A percentile compares a stretch with the other conserved stretches of the same genome.
Conservation (phyloP, 2,888 invertebrate genomes). For the Sphaerophoria taeniata region DNA sequence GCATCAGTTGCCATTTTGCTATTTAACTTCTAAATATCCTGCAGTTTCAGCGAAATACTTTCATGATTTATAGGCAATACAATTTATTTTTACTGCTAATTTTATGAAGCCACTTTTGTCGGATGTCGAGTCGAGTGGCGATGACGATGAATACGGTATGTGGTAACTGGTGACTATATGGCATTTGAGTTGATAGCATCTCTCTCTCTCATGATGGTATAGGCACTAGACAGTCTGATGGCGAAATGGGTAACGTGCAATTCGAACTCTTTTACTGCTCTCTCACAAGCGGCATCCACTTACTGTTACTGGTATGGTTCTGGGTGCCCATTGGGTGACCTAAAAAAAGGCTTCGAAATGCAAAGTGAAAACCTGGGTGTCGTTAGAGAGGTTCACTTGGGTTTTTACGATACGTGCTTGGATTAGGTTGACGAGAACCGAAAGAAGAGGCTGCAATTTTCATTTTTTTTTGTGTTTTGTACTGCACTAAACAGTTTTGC, state of each 20-base stretch:
- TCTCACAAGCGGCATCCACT: not conserved
- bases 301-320: too few species aligned
- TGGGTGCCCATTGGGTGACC: slow-evolving; percentile 13
- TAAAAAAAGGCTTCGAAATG: slow-evolving; percentile 46
- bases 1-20: not conserved
- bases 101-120: slow-evolving; percentile 59
- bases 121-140: not conserved
- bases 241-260: not conserved
- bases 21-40: slow-evolving; percentile 40
- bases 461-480: not conserved
- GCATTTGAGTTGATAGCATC: not conserved
- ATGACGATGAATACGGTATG: not conserved
- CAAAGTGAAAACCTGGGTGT: slow-evolving; percentile 38
- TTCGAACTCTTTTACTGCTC: slow-evolving; percentile 28
- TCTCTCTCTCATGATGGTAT: not conserved
- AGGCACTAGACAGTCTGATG: not conserved
- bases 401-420: slow-evolving; percentile 49
- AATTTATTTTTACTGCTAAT: slow-evolving; percentile 65
- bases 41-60: slow-evolving; percentile 35
- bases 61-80: slow-evolving; percentile 60
- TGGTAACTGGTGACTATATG: not conserved
- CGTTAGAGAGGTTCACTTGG: not conserved
- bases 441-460: slow-evolving; percentile 16
- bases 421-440: slow-evolving; percentile 16
- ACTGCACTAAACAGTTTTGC: slow-evolving; percentile 14